These are phyloP conservation scores for Leucoraja ocellata DNA, from an alignment of 2,797 vertebrate species.

Conservation along the genomic window DNA sequence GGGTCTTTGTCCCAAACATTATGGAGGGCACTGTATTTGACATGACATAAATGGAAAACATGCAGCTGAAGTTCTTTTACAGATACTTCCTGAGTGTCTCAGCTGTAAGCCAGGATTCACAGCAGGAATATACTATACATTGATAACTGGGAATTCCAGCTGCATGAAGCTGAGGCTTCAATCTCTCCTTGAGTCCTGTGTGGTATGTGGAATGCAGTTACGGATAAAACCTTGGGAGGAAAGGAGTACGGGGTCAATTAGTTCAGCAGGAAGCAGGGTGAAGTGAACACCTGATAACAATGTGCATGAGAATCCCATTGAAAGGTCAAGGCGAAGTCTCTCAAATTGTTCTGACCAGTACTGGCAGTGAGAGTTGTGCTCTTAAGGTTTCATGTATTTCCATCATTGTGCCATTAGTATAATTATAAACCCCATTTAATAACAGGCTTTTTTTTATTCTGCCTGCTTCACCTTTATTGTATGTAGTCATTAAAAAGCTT, in stretches of 20 bases:
- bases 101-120: constrained; percentile 6
- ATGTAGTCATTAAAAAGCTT: constrained; percentile 32
- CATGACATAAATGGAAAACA: neutral
- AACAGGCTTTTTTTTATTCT: constrained; percentile 1
- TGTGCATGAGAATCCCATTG: constrained; percentile 38
- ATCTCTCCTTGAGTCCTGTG: neutral
- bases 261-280: constrained; percentile 23
- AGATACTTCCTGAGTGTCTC: constrained; percentile 24
- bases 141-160: constrained; percentile 29
- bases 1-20: too few relatives aligned
- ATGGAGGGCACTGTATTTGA: too few relatives aligned
- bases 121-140: constrained; percentile 23
- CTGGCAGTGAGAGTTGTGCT: constrained; percentile 46
- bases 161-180: neutral
- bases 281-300: neutral
- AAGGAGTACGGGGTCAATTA: constrained; percentile 16
- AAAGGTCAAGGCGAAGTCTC: constrained; percentile 47
- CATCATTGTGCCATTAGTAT: constrained; percentile 51
- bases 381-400: constrained; percentile 44
- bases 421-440: constrained; percentile 43
- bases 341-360: constrained; percentile 49
- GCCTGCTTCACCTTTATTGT: neutral
- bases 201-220: constrained; percentile 24
- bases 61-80: neutral
- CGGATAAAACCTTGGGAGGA: constrained; percentile 25